Evolutionary conservation across 2,113 vertebrate genomes (phyloP), one percentile per base, ranked within the genome.

Genomic region (Hippolais icterina): DNA sequence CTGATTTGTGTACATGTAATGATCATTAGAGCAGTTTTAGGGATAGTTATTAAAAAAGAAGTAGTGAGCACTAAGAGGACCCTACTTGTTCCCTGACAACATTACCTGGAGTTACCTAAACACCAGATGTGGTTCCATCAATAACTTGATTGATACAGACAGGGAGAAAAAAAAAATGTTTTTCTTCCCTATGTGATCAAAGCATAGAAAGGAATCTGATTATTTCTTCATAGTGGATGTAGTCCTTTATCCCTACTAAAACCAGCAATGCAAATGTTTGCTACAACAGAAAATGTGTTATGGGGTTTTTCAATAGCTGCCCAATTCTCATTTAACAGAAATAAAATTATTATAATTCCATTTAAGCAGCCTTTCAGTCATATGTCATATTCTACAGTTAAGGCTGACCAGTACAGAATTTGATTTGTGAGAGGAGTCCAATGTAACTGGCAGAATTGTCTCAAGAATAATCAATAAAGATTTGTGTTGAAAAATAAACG

Each of bases 161-260:
- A 4, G 11, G 8, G 1, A 3, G 8, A 28, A 66, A n/a, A 17
- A 52, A 12, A 0, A 9, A 31, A 31, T 33, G 10, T 21, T 91
- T 79, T 86, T 65, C 69, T 76, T 88, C 61, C 25, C 22, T 52
- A 17, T 49, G 18, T 28, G 63, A 37, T 59, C 50, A 72, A 19
- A 72, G 17, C 25, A 57, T 15, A 63, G 53, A 91, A 79, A 69
- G 25, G 47, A 91, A 42, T n/a, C 41, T 66, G 27, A 17, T 64
- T 72, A 35, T 70, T 87, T 84, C 49, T 78, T 41, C 31, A 56
- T 22, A 71, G 33, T 41, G 25, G 46, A 37, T 63, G 17, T 57
- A 80, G 37, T 83, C 27, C 25, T 87, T 89, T 59, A 59, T 28
- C 15, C 10, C 24, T 69, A 25, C 41, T 82, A 69, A 76, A 93